These are phyloP conservation scores for Nautilus pompilius DNA, from an alignment of 1,140 invertebrate genomes.

Conservation along the genomic window DNA sequence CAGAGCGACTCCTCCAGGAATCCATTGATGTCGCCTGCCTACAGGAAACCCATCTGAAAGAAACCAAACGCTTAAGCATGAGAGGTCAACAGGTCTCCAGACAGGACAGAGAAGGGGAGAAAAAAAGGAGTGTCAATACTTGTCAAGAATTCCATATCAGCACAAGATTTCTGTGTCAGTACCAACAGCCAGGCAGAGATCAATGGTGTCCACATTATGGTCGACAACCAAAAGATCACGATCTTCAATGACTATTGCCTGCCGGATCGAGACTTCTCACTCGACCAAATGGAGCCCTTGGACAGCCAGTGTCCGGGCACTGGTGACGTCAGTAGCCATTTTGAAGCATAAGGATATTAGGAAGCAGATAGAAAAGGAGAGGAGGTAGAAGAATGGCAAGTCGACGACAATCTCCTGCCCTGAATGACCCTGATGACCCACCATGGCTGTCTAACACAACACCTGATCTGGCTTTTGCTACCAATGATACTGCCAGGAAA, in stretches of 20 bases:
- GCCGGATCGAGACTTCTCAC: neutral
- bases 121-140: slow-evolving; percentile 4
- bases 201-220: too few relatives aligned
- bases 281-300: neutral
- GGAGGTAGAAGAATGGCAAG: slow-evolving; percentile 11
- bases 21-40: slow-evolving; percentile 6
- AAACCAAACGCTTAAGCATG: neutral
- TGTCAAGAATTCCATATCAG: neutral
- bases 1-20: neutral
- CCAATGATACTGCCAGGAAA: slow-evolving; percentile 1
- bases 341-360: slow-evolving; percentile 6
- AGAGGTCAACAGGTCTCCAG: slow-evolving; percentile 1
- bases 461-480: slow-evolving; percentile 6
- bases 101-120: slow-evolving; percentile 7
- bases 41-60: slow-evolving; percentile 11
- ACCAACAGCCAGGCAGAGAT: neutral
- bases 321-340: slow-evolving; percentile 14
- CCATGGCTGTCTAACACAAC: neutral
- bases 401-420: neutral
- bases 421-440: slow-evolving; percentile 2
- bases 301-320: neutral
- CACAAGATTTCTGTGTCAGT: neutral
- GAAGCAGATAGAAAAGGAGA: slow-evolving; percentile 7
- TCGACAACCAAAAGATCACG: too few relatives aligned
- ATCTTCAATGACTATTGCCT: slow-evolving; percentile 5